Conservation (phyloP, 2,888 invertebrate genomes). For the Catocala sponsa region DNA sequence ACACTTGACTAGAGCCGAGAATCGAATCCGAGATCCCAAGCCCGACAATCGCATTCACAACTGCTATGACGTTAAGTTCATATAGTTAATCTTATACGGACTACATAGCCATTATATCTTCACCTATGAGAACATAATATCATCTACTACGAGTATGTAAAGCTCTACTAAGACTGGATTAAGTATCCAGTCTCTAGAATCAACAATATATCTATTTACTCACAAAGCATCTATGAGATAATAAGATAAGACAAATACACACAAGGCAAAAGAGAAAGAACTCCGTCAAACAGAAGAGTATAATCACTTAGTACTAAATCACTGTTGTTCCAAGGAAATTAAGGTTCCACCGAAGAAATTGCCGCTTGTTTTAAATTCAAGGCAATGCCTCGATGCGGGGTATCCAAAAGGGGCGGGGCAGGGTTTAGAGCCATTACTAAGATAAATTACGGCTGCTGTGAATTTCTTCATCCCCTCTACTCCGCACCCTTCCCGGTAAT, state of each 20-base stretch:
- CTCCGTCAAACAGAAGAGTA: conserved; percentile 27
- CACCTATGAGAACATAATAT: too few relatives aligned
- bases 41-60: too few relatives aligned
- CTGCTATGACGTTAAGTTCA: too few relatives aligned
- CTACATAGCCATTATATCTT: too few relatives aligned
- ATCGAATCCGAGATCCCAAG: too few relatives aligned
- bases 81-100: too few relatives aligned
- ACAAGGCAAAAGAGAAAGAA: conserved; percentile 11
- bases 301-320: conserved; percentile 72
- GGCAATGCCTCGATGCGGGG: conserved; percentile 63
- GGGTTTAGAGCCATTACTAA: conserved; percentile 75
- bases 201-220: too few relatives aligned
- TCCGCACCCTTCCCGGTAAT: conserved; percentile 54
- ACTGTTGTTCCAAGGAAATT: conserved; percentile 73
- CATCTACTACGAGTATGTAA: too few relatives aligned
- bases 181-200: too few relatives aligned
- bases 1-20: too few relatives aligned
- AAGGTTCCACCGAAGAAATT: conserved; percentile 67
- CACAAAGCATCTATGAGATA: neutral
- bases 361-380: conserved; percentile 73
- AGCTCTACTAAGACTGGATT: too few relatives aligned
- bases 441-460: conserved; percentile 77
- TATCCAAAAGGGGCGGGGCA: conserved; percentile 82
- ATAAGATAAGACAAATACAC: conserved; percentile 6
- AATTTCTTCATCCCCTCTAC: conserved; percentile 57